These are phyloP conservation scores for Liodrosophila aerea DNA, from an alignment of 2,888 invertebrate genomes.

Conservation along the genomic window DNA sequence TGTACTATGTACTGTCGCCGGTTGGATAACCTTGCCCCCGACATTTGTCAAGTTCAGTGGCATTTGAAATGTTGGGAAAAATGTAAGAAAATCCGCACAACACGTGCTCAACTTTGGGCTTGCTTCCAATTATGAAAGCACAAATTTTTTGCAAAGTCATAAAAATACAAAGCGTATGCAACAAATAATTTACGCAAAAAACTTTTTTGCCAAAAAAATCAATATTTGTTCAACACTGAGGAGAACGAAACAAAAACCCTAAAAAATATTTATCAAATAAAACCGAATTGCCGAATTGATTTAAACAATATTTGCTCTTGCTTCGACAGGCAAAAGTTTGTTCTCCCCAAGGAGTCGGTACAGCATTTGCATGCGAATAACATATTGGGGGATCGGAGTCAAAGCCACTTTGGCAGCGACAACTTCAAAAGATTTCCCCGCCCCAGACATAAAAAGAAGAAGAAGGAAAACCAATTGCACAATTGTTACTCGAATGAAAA, in stretches of 20 bases:
- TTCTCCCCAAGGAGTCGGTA: slow-evolving; percentile 3
- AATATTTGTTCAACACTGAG: slow-evolving; percentile 59
- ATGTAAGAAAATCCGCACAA: slow-evolving; percentile 23
- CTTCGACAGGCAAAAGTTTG: slow-evolving; percentile 36
- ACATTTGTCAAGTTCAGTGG: slow-evolving; percentile 55
- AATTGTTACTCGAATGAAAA: slow-evolving; percentile 22
- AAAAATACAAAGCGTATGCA: background rate
- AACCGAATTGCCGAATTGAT: slow-evolving; percentile 56
- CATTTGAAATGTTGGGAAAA: slow-evolving; percentile 16
- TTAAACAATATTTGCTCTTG: slow-evolving; percentile 58
- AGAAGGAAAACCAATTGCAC: slow-evolving; percentile 36
- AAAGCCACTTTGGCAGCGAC: slow-evolving; percentile 42
- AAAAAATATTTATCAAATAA: slow-evolving; percentile 15
- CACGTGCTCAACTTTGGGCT: slow-evolving; percentile 24
- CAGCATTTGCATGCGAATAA: slow-evolving; percentile 54
- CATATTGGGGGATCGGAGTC: background rate
- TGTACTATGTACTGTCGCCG: too few species aligned
- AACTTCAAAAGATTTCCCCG: slow-evolving; percentile 62
- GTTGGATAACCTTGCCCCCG: slow-evolving; percentile 52
- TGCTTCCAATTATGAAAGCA: slow-evolving; percentile 43
- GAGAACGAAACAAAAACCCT: background rate
- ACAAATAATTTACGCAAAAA: slow-evolving; percentile 14
- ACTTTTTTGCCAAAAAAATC: slow-evolving; percentile 61
- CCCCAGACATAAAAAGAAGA: slow-evolving; percentile 40
- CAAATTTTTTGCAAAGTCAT: slow-evolving; percentile 31